Conservation (phyloP, 2,797 vertebrate species). For the Neosalanx taihuensis region DNA sequence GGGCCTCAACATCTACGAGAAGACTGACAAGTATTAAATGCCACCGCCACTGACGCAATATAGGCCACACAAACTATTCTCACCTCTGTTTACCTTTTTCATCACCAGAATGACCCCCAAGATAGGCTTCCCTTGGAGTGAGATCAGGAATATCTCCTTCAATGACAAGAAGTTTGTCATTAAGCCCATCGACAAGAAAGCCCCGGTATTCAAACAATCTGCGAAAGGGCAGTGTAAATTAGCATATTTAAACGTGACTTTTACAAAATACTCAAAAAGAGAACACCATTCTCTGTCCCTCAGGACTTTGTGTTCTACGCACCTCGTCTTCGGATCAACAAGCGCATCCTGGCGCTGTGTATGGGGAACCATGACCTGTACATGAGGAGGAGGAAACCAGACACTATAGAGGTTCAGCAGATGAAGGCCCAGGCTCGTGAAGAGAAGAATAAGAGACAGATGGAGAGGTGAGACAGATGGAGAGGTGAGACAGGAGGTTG, state of each 20-base stretch:
- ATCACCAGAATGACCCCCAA: conserved; percentile 89
- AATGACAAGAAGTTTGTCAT: conserved; percentile 99
- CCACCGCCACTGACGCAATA: neutral
- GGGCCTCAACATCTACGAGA: conserved; percentile 95
- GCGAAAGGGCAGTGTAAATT: neutral
- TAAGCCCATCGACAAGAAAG: conserved; percentile 97
- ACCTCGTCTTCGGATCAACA: conserved; percentile 94
- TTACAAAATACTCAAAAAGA: no score
- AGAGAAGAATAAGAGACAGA: conserved; percentile 95
- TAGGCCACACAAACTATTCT: neutral
- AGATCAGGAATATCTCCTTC: conserved; percentile 97
- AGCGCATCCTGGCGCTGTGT: conserved; percentile 92
- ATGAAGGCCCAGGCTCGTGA: conserved; percentile 98
- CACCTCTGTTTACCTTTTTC: neutral
- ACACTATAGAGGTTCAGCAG: conserved; percentile 98
- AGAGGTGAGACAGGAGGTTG: conserved; percentile 72
- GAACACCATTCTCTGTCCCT: neutral
- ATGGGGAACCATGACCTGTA: conserved; percentile 99
- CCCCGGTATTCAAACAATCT: conserved; percentile 78
- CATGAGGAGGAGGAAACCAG: conserved; percentile 94
- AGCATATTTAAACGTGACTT: no score
- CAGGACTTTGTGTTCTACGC: conserved; percentile 98
- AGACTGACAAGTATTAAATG: conserved; percentile 85
- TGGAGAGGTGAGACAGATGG: conserved; percentile 87
- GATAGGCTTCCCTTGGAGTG: conserved; percentile 98